Percentiles rank a stretch among this genome's conserved stretches.
Evolutionary conservation across 2,113 vertebrate species (phyloP).

Genomic region (Danionella cerebrum): DNA sequence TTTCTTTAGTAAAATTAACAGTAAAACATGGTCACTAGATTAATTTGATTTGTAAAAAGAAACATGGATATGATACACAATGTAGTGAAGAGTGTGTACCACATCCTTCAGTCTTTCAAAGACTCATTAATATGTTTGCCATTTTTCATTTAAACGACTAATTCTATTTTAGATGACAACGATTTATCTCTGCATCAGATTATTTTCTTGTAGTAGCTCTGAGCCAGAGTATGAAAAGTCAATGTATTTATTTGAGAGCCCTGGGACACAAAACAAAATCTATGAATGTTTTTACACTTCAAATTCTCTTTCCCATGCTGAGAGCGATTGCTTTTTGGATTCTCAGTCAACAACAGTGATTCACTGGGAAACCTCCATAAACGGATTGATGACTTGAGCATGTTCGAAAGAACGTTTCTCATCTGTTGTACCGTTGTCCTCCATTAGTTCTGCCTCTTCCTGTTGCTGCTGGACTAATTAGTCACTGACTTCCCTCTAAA

Average conservation of each 20-base stretch:
- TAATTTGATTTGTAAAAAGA: too few species aligned
- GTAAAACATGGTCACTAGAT: too few species aligned
- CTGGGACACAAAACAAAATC: background rate
- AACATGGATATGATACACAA: too few species aligned
- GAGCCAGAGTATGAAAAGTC: constrained; percentile 45
- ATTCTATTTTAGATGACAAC: too few species aligned
- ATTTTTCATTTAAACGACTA: too few species aligned
- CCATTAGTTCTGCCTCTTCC: constrained; percentile 9
- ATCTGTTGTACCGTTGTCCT: background rate
- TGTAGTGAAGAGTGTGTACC: too few species aligned
- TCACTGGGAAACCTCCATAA: background rate
- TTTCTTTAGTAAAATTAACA: too few species aligned
- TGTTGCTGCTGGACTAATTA: constrained; percentile 40
- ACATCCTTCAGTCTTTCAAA: too few species aligned
- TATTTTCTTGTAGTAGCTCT: constrained; percentile 39
- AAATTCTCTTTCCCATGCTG: too few species aligned
- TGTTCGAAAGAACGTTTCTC: background rate
- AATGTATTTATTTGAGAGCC: constrained; percentile 22
- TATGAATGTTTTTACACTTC: too few species aligned
- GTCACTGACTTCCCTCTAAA: constrained; percentile 40
- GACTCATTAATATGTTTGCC: too few species aligned
- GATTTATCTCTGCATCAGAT: constrained; percentile 33
- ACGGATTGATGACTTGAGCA: background rate
- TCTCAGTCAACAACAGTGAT: too few species aligned
- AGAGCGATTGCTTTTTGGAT: background rate